phyloP scores from a whole-genome alignment of 2,113 vertebrate genomes.

The Cyanocitta stelleri region DNA sequence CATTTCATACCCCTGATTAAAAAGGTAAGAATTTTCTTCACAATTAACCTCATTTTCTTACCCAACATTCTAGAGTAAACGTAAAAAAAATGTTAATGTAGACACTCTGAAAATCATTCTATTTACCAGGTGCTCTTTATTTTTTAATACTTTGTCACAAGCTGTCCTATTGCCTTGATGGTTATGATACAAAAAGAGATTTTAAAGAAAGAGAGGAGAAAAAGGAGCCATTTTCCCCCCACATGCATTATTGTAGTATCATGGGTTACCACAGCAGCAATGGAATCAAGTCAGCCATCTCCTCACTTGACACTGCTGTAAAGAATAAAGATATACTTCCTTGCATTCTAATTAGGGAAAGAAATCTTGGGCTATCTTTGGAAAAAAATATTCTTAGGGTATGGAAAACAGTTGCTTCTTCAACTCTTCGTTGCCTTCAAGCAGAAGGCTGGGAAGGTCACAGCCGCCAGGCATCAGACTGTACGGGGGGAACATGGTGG shows the following conservation, averaged over 20 bases:
- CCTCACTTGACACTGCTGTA: background rate
- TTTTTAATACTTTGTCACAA: background rate
- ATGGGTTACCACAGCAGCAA: background rate
- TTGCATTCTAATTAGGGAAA: background rate
- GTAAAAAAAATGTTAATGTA: background rate
- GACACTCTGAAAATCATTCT: background rate
- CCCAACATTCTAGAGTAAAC: background rate
- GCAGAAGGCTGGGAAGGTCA: background rate
- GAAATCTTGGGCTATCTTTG: background rate
- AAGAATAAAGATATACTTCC: background rate
- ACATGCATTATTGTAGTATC: background rate
- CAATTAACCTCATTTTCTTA: background rate
- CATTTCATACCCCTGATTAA: background rate
- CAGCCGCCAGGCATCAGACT: rapidly evolving
- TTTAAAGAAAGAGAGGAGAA: background rate
- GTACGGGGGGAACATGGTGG: rapidly evolving
- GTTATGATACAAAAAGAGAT: background rate
- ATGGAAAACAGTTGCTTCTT: background rate
- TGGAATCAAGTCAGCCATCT: background rate
- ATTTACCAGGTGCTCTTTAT: background rate
- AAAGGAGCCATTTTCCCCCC: background rate
- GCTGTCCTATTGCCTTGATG: background rate
- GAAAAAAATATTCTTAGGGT: background rate
- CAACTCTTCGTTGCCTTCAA: background rate
- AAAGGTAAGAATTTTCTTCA: background rate